Conservation (phyloP, 30 jellyfish, hydroid and myxozoan species). For the Rhopilema esculentum region DNA sequence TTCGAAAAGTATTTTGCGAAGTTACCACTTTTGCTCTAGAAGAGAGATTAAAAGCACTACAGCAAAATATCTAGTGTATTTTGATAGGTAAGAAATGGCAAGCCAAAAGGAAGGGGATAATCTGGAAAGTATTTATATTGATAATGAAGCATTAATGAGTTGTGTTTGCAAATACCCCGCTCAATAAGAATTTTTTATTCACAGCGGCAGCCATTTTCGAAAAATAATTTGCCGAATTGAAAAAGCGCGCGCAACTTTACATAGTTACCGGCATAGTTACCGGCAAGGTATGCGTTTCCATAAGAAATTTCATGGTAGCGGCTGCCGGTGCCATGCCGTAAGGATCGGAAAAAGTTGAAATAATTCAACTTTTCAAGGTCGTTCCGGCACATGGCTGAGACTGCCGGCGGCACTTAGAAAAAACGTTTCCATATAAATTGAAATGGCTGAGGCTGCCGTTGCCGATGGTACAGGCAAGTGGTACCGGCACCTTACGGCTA, state of each 20-base stretch:
- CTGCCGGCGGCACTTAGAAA: too few species aligned
- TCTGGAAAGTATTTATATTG: conserved; percentile 1
- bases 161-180: conserved; percentile 10
- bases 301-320: too few species aligned
- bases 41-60: neutral
- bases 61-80: neutral
- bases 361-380: too few species aligned
- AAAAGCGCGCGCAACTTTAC: neutral
- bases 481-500: too few species aligned
- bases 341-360: too few species aligned
- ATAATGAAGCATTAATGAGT: neutral
- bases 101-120: neutral
- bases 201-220: conserved; percentile 8
- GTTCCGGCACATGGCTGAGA: too few species aligned
- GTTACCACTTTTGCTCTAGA: neutral
- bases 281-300: too few species aligned
- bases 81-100: conserved; percentile 7
- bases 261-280: conserved; percentile 13
- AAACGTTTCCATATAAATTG: too few species aligned
- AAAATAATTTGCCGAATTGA: neutral
- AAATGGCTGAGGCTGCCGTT: too few species aligned
- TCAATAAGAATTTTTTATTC: neutral
- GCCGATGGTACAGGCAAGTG: too few species aligned
- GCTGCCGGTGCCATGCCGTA: too few species aligned
- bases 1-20: neutral